phyloP scores from a whole-genome alignment of 2,113 vertebrate genomes.

The Ascaphus truei region DNA sequence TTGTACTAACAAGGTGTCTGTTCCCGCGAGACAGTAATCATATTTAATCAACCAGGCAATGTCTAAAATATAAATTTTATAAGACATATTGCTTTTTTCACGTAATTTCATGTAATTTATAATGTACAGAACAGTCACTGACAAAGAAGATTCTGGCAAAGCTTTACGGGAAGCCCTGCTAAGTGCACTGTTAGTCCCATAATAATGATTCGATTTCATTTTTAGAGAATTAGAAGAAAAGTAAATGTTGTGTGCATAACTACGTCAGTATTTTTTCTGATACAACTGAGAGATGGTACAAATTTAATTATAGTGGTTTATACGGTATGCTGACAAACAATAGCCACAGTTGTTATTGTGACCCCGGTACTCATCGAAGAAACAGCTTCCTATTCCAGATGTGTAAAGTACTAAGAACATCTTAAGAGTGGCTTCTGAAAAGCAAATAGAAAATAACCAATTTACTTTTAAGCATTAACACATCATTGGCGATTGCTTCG shows the following conservation, averaged over 20 bases:
- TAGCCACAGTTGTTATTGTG: no score
- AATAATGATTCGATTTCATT: background rate
- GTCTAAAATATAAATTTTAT: background rate
- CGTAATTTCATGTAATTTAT: background rate
- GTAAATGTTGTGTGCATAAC: background rate
- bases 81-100: background rate
- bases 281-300: no score
- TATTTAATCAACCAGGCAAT: background rate
- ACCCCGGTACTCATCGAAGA: no score
- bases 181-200: background rate
- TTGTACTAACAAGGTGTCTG: background rate
- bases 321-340: no score
- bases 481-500: constrained; percentile 8
- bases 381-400: no score
- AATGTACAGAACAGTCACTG: background rate
- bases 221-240: background rate
- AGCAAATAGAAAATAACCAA: constrained; percentile 4
- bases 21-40: background rate
- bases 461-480: constrained; percentile 19
- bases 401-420: background rate
- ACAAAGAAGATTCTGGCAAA: background rate
- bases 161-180: background rate
- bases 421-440: background rate
- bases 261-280: background rate
- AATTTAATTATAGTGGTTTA: no score